Conservation (phyloP, 2,888 invertebrate genomes). For the Teleiodes luculella region DNA sequence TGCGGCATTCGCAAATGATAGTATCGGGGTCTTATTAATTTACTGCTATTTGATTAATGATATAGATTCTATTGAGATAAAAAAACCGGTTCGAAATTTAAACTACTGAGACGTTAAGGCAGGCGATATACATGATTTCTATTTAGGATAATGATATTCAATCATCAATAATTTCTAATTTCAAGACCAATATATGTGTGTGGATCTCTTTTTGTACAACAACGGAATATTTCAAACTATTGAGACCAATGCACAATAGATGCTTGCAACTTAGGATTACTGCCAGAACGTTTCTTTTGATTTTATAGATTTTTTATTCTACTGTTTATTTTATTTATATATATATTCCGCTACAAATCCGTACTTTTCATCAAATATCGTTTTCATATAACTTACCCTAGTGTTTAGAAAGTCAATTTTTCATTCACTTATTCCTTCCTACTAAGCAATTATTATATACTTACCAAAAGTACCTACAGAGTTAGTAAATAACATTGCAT, state of each 20-base stretch:
- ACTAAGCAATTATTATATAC: conserved; percentile 66
- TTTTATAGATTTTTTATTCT: no score
- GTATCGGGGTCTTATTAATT: no score
- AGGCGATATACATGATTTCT: not conserved
- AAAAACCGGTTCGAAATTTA: no score
- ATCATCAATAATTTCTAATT: conserved; percentile 23
- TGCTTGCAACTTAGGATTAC: conserved; percentile 5
- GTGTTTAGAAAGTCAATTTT: conserved; percentile 66
- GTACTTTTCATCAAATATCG: not conserved
- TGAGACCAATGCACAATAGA: conserved; percentile 21
- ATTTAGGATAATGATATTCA: not conserved
- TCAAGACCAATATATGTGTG: conserved; percentile 27
- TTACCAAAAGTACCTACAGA: conserved; percentile 64
- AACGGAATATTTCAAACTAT: conserved; percentile 22
- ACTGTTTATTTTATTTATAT: no score
- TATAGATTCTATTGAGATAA: no score
- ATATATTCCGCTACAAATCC: no score
- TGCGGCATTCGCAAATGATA: no score
- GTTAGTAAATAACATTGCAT: conserved; percentile 57
- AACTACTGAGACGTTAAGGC: no score
- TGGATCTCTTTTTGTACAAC: conserved; percentile 31
- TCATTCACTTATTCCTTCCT: conserved; percentile 73
- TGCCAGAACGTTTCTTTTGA: not conserved
- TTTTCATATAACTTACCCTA: conserved; percentile 29
- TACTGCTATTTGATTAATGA: no score